phyloP scores from a whole-genome alignment of 2,113 vertebrate genomes.

The Mustelus asterias region DNA sequence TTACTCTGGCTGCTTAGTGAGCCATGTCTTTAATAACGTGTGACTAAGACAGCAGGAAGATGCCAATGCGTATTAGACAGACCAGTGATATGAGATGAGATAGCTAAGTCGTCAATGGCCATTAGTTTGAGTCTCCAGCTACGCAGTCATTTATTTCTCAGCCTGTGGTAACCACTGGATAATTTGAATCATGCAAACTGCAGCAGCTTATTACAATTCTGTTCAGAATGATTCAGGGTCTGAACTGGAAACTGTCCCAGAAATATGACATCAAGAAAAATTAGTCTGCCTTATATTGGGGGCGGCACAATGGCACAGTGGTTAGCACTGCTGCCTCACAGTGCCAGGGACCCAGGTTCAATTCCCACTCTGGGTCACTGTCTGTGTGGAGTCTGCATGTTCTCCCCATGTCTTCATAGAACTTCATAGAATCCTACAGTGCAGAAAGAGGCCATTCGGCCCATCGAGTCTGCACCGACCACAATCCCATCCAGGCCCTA shows the following conservation, averaged over 20 bases:
- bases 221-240: background rate
- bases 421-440: no score
- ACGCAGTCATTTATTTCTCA: no score
- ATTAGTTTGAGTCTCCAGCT: background rate
- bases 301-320: no score
- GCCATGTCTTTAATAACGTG: background rate
- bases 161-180: background rate
- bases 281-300: background rate
- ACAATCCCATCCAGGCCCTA: no score
- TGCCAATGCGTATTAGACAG: background rate
- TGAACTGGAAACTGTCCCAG: background rate
- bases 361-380: no score
- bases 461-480: no score
- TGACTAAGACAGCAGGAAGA: background rate
- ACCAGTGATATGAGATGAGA: background rate
- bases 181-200: background rate
- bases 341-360: no score
- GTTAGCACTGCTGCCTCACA: no score
- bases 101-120: background rate
- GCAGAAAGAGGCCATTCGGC: no score
- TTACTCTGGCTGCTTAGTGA: background rate
- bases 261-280: background rate
- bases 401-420: no score
- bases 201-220: background rate
- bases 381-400: no score